These are phyloP conservation scores for Clarias magur DNA, from an alignment of 2,113 vertebrate species.

Conservation along the genomic window DNA sequence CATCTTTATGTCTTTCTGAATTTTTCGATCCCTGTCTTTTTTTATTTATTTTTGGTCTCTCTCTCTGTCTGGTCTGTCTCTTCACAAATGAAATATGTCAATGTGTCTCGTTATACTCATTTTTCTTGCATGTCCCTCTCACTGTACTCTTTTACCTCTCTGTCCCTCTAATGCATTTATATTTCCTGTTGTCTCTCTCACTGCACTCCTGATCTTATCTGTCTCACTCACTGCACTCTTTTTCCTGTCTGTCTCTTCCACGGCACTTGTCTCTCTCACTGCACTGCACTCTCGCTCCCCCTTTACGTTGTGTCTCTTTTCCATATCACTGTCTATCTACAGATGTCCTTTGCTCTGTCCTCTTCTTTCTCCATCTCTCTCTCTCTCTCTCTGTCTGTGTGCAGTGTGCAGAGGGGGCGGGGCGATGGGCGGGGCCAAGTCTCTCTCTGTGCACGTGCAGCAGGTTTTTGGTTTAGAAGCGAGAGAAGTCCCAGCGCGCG, in stretches of 20 bases:
- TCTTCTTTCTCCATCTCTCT: neutral
- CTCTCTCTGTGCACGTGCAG: constrained; percentile 16
- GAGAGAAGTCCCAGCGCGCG: neutral
- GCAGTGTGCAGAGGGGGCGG: constrained; percentile 30
- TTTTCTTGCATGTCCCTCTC: neutral
- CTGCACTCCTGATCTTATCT: constrained; percentile 32
- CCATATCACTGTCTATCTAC: constrained; percentile 14
- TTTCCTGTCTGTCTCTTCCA: constrained; percentile 53
- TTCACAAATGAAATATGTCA: neutral
- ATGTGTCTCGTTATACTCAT: neutral
- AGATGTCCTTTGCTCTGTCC: neutral
- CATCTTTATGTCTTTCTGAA: neutral
- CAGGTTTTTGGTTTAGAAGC: constrained; percentile 32
- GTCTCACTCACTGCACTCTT: constrained; percentile 42
- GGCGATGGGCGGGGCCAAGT: neutral
- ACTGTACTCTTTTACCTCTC: neutral
- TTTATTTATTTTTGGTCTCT: neutral
- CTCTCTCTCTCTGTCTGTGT: neutral
- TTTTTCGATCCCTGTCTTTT: neutral
- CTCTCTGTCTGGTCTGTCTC: neutral
- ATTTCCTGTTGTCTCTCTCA: neutral
- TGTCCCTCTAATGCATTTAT: neutral
- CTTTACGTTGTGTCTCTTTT: neutral
- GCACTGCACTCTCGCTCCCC: neutral
- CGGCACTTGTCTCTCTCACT: neutral